phyloP scores from a whole-genome alignment of 2,113 vertebrate species.

The Galbula dea region DNA sequence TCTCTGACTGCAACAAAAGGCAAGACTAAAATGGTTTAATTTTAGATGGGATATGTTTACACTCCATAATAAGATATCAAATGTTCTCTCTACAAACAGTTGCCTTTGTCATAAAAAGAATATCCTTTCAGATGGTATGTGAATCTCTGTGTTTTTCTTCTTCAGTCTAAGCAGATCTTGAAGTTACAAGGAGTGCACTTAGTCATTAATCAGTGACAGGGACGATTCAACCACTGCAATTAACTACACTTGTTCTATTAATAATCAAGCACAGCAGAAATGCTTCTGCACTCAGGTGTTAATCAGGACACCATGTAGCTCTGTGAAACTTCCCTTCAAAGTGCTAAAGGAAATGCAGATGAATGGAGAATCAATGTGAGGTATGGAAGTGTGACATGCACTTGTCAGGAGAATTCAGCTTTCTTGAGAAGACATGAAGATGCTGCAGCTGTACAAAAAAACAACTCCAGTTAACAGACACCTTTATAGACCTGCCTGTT shows the following conservation, averaged over 20 bases:
- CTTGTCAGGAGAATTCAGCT: slow-evolving; percentile 1
- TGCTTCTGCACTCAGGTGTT: slow-evolving; percentile 48
- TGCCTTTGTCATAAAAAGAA: background rate
- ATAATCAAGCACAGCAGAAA: slow-evolving; percentile 51
- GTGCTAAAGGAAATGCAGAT: slow-evolving; percentile 26
- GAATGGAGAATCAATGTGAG: slow-evolving; percentile 46
- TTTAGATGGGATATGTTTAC: slow-evolving; percentile 19
- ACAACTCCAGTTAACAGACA: slow-evolving; percentile 2
- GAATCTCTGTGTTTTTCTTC: background rate
- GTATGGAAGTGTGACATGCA: slow-evolving; percentile 38
- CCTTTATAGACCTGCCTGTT: background rate
- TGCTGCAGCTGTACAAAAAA: background rate
- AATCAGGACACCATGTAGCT: slow-evolving; percentile 22
- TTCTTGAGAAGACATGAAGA: background rate
- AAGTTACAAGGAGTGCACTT: slow-evolving; percentile 5
- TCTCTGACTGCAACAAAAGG: slow-evolving; percentile 18
- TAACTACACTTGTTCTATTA: slow-evolving; percentile 59
- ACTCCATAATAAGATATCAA: slow-evolving; percentile 26
- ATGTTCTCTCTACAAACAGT: slow-evolving; percentile 10
- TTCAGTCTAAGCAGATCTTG: background rate
- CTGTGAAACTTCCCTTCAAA: background rate
- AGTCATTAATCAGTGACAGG: slow-evolving; percentile 47
- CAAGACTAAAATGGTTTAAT: slow-evolving; percentile 31
- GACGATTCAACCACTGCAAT: slow-evolving; percentile 35
- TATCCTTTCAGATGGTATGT: background rate